phyloP scores from a whole-genome alignment of 2,888 invertebrate species.

The Nephrotoma flavescens region DNA sequence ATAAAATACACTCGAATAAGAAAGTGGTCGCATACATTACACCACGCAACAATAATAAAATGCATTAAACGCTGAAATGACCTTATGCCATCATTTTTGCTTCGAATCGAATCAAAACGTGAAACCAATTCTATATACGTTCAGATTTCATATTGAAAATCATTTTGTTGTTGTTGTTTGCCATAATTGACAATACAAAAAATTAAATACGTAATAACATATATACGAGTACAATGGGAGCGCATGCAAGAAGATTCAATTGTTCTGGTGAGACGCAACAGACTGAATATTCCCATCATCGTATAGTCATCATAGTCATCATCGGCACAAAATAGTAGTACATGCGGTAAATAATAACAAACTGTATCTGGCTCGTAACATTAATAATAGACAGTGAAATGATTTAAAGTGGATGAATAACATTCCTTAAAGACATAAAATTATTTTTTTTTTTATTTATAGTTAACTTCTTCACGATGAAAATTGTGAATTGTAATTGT shows the following conservation, averaged over 20 bases:
- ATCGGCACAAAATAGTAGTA: not conserved
- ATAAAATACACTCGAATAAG: not conserved
- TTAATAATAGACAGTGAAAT: not conserved
- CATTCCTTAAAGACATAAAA: not conserved
- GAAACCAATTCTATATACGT: not conserved
- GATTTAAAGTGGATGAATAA: not conserved
- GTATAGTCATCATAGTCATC: not conserved
- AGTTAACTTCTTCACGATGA: not conserved
- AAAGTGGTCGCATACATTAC: too few relatives aligned
- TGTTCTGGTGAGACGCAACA: not conserved
- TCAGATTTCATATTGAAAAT: not conserved
- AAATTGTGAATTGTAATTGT: not conserved
- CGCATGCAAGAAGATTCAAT: not conserved
- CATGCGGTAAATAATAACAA: not conserved
- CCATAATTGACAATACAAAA: not conserved
- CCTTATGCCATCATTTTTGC: too few relatives aligned
- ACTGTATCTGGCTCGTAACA: not conserved
- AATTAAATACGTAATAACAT: not conserved
- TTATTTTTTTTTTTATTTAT: not conserved
- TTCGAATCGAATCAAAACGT: not conserved
- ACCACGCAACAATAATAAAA: too few relatives aligned
- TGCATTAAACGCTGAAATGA: too few relatives aligned
- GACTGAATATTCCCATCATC: not conserved
- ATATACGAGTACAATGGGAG: not conserved
- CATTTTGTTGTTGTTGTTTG: not conserved